A percentile compares a stretch with the other conserved stretches of the same genome.
Evolutionary conservation across 2,797 vertebrate genomes (phyloP).

Genomic region (Corythornis leucogaster): DNA sequence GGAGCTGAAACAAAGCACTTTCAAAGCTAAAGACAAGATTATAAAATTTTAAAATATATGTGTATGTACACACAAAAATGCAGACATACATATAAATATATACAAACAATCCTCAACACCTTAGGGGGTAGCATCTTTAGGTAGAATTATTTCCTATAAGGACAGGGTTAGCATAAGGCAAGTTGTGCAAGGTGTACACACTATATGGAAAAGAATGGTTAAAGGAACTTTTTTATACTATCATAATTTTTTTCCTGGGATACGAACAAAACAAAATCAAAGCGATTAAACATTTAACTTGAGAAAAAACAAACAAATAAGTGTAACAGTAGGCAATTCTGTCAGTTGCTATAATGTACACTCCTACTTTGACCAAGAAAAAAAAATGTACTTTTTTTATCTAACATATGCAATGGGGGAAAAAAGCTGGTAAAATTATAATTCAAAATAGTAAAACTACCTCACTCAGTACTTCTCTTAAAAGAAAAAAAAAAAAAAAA

Average conservation of each 20-base stretch:
- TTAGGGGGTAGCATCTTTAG: background rate
- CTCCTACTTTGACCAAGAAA: background rate
- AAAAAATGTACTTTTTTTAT: rapidly evolving
- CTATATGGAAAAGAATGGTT: background rate
- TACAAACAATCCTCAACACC: background rate
- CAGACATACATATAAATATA: background rate
- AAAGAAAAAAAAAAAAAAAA: background rate
- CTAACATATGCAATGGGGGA: background rate
- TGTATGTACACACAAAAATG: rapidly evolving
- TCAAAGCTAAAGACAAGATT: background rate
- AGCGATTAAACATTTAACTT: background rate
- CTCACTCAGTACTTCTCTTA: background rate
- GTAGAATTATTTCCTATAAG: background rate
- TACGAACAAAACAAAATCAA: background rate
- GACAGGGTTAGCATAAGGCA: background rate
- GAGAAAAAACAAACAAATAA: background rate
- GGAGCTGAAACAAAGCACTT: constrained; percentile 13
- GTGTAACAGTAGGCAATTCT: background rate
- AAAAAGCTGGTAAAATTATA: background rate
- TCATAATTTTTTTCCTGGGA: background rate
- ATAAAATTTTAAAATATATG: background rate
- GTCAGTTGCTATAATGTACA: background rate
- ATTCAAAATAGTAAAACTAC: background rate
- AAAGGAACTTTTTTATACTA: background rate
- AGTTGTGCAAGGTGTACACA: rapidly evolving